Percentiles rank a stretch among this genome's conserved stretches.
Evolutionary conservation across 2,797 vertebrate species (phyloP).

Genomic region (Psittacula echo): DNA sequence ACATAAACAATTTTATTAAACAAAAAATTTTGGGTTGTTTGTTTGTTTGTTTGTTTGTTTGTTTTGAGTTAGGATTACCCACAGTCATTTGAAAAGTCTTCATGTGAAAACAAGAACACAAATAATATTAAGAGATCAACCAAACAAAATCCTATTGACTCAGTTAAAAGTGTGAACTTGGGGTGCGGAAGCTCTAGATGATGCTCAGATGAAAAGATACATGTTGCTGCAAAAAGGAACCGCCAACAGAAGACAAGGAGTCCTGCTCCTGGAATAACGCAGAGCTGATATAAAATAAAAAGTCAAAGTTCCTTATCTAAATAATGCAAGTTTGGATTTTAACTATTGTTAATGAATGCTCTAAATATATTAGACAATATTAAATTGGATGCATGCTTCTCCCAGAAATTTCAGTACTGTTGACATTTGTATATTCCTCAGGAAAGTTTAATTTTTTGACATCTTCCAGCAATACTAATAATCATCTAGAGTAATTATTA

Average conservation of each 20-base stretch:
- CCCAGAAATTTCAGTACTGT: background rate
- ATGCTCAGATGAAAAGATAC: too few relatives aligned
- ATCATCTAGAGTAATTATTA: background rate
- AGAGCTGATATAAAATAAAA: background rate
- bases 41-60: background rate
- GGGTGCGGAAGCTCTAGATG: too few relatives aligned
- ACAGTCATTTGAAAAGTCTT: background rate
- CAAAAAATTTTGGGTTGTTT: too few relatives aligned
- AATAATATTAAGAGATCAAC: background rate
- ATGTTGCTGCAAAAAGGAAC: too few relatives aligned
- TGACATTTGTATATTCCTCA: background rate
- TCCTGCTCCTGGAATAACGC: too few relatives aligned
- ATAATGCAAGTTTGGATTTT: background rate
- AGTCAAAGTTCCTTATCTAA: background rate
- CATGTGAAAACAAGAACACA: background rate
- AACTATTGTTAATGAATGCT: background rate
- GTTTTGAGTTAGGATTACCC: background rate
- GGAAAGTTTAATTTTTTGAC: background rate
- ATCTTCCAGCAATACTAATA: background rate
- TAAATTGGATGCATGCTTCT: background rate
- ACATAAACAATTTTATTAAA: background rate
- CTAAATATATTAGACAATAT: background rate
- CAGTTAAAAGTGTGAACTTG: background rate
- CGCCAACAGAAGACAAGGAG: too few relatives aligned
- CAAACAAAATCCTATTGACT: background rate